Base-by-base conservation (phyloP, 1,140 invertebrate genomes). In the Anadara kagoshimensis region DNA sequence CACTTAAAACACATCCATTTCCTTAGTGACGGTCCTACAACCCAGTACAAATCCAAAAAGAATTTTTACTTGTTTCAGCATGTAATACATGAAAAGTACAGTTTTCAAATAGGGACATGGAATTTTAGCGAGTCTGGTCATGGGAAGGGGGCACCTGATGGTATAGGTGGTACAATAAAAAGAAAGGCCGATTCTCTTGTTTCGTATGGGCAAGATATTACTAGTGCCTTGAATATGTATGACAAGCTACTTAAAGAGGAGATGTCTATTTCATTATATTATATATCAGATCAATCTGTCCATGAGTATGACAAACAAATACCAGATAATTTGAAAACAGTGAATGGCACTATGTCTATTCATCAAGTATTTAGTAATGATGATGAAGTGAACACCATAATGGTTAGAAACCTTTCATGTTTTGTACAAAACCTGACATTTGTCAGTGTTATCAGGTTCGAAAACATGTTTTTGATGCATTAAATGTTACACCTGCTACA, bases 41-140 rank as follows among this genome's bases (percentile, higher is more conserved):
- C 72, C 0, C 80, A 83, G 36, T 83, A 82, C 49, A 43, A 61
- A 11, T 69, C 76, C n/a, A 80, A 78, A 54, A 36, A 24, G 18
- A 82, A 80, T 47, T 82, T 82, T 26, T 78, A 72, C 63, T 58
- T 82, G 29, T 54, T 73, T 8, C 22, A 26, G 5, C 49, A 47
- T 5, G 36, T 69, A 43, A 22, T 41, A 0, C 49, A 22, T 5
- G 36, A 66, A 18, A 61, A n/a, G 24, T 73, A 76, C 16, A 58
- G 49, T 11, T 73, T 75, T 61, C 10, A 53, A 20, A 14, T 20
- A 29, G 66, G 49, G 20, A 72, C 53, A 20, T 80, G 79, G 76
- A 70, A 75, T 36, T 78, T 73, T 51, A 41, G 57, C 20, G 79
- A 72, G 65, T 56, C 68, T 36, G 76, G 66, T 18, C 76, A 80